Evolutionary conservation across 2,797 vertebrate genomes (phyloP).

Genomic region (Sebastes iracundus): DNA sequence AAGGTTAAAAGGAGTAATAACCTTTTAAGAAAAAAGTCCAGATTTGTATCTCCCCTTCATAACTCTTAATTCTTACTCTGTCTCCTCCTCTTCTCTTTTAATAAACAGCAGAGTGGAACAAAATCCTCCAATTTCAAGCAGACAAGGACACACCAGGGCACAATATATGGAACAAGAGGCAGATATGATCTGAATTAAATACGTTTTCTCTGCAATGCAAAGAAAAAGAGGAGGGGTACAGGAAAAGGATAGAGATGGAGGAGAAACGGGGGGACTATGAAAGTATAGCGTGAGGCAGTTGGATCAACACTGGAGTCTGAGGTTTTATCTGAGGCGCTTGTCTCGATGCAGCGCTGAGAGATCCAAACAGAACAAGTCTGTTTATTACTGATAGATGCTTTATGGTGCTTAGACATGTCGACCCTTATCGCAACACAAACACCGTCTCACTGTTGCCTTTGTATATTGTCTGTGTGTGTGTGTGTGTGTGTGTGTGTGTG

Average conservation of each 20-base stretch:
- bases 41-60: conserved; percentile 41
- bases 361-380: conserved; percentile 31
- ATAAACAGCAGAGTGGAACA: conserved; percentile 52
- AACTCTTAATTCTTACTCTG: conserved; percentile 31
- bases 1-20: conserved; percentile 44
- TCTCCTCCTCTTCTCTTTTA: conserved; percentile 39
- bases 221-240: not conserved
- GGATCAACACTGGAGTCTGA: conserved; percentile 32
- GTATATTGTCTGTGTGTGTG: not conserved
- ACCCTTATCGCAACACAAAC: conserved; percentile 45
- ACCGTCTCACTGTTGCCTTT: not conserved
- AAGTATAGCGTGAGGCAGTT: conserved; percentile 5
- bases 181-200: conserved; percentile 51
- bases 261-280: not conserved
- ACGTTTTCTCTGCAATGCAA: conserved; percentile 8
- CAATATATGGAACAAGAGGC: conserved; percentile 19
- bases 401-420: conserved; percentile 8
- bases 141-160: conserved; percentile 14
- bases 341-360: conserved; percentile 31
- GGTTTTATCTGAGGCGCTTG: conserved; percentile 33
- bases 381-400: conserved; percentile 47
- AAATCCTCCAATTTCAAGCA: conserved; percentile 48
- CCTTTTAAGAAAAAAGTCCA: conserved; percentile 1
- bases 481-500: not conserved
- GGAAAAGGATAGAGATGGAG: not conserved